phyloP scores from a whole-genome alignment of 2,888 invertebrate genomes.

The Zele albiditarsus region DNA sequence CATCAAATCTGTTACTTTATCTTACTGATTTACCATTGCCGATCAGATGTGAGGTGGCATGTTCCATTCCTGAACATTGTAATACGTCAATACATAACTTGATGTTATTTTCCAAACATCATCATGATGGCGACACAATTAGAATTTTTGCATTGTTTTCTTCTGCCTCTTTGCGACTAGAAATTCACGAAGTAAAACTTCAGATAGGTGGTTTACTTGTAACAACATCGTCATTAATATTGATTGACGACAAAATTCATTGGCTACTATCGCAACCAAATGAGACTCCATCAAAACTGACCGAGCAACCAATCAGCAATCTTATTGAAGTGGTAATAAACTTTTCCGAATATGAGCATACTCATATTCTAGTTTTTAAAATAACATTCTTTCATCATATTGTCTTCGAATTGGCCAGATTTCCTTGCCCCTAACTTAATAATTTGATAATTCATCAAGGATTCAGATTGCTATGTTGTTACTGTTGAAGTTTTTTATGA shows the following conservation, averaged over 20 bases:
- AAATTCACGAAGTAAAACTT: conserved; percentile 58
- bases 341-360: not conserved
- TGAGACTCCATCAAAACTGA: conserved; percentile 62
- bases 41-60: conserved; percentile 71
- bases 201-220: conserved; percentile 63
- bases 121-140: conserved; percentile 65
- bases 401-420: too few species aligned
- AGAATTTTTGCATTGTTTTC: conserved; percentile 73
- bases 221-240: conserved; percentile 70
- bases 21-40: conserved; percentile 73
- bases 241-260: conserved; percentile 71
- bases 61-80: conserved; percentile 66
- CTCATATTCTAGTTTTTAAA: conserved; percentile 13
- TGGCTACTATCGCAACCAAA: conserved; percentile 72
- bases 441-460: too few species aligned
- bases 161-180: conserved; percentile 67
- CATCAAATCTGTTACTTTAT: conserved; percentile 74
- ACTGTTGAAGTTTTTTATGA: too few species aligned
- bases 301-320: conserved; percentile 75
- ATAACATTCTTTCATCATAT: not conserved
- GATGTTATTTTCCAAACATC: conserved; percentile 60
- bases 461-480: too few species aligned
- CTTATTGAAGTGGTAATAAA: conserved; percentile 74
- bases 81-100: conserved; percentile 60
- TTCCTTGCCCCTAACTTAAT: too few species aligned